Evolutionary conservation across 2,888 invertebrate species (phyloP).

Genomic region (Scaeva pyrastri): DNA sequence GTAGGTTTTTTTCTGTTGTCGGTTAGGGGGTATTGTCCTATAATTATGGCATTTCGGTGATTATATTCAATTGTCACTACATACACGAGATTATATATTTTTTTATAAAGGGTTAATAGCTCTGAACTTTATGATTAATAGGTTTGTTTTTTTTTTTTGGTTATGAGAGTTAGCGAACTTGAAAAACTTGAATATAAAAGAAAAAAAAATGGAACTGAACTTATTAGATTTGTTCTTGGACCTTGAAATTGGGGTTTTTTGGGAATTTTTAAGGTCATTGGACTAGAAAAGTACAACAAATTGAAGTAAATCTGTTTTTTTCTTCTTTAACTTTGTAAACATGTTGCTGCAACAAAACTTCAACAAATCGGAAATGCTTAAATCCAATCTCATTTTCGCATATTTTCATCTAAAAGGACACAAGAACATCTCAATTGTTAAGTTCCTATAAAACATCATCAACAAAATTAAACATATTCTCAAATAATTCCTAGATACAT

Average conservation of each 20-base stretch:
- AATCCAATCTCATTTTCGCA: too few relatives aligned
- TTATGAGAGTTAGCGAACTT: conserved; percentile 30
- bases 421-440: too few relatives aligned
- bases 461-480: too few relatives aligned
- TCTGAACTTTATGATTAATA: conserved; percentile 29
- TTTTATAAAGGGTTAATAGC: conserved; percentile 32
- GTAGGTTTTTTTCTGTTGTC: too few relatives aligned
- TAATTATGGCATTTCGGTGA: conserved; percentile 33
- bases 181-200: conserved; percentile 28
- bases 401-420: too few relatives aligned
- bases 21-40: conserved; percentile 51
- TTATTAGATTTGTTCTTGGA: conserved; percentile 24
- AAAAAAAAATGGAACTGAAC: neutral
- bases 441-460: too few relatives aligned
- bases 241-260: conserved; percentile 4
- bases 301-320: neutral
- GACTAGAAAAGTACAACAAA: conserved; percentile 4
- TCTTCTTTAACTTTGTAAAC: neutral
- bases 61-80: conserved; percentile 36
- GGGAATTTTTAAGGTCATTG: conserved; percentile 5
- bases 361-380: too few relatives aligned
- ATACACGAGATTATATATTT: conserved; percentile 5
- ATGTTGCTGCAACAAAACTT: neutral
- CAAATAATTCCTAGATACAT: too few relatives aligned
- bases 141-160: neutral